Evolutionary conservation across 2,888 invertebrate species (phyloP).

Genomic region (Onthophagus sagittarius): DNA sequence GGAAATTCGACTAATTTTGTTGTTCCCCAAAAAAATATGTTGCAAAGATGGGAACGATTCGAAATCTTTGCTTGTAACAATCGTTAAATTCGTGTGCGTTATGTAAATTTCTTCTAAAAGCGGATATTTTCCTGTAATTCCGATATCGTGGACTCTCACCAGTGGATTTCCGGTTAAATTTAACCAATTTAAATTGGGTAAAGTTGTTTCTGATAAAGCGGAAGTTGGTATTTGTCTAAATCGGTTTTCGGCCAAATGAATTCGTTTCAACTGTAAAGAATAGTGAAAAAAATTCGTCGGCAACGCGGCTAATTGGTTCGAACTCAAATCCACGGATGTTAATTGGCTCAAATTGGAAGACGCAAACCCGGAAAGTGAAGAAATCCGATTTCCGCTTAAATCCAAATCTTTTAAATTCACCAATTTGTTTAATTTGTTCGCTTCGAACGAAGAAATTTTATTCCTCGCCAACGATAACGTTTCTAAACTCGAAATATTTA

Average conservation of each 20-base stretch:
- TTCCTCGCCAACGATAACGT: slow-evolving; percentile 66
- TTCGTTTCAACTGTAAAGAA: slow-evolving; percentile 65
- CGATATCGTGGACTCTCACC: slow-evolving; percentile 68
- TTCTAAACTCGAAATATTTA: slow-evolving; percentile 74
- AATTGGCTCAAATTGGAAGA: slow-evolving; percentile 71
- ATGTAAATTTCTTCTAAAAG: slow-evolving; percentile 79
- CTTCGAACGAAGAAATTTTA: slow-evolving; percentile 66
- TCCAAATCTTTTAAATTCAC: slow-evolving; percentile 71
- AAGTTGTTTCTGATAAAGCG: slow-evolving; percentile 69
- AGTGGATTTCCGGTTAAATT: slow-evolving; percentile 83
- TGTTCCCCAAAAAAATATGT: slow-evolving; percentile 68
- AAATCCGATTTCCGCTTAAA: slow-evolving; percentile 70
- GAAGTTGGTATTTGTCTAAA: slow-evolving; percentile 76
- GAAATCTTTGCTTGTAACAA: slow-evolving; percentile 81
- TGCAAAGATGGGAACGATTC: slow-evolving; percentile 76
- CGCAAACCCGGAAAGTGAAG: slow-evolving; percentile 71
- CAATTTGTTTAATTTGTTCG: slow-evolving; percentile 72
- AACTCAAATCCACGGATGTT: slow-evolving; percentile 69
- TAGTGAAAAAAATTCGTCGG: slow-evolving; percentile 79
- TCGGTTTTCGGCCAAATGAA: slow-evolving; percentile 75
- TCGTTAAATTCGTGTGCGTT: slow-evolving; percentile 73
- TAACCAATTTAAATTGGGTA: slow-evolving; percentile 69
- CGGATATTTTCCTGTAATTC: slow-evolving; percentile 67
- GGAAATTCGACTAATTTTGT: slow-evolving; percentile 73
- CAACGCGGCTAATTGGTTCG: slow-evolving; percentile 69